Evolutionary conservation across 2,113 vertebrate genomes (phyloP).

Genomic region (Brachyistius frenatus): DNA sequence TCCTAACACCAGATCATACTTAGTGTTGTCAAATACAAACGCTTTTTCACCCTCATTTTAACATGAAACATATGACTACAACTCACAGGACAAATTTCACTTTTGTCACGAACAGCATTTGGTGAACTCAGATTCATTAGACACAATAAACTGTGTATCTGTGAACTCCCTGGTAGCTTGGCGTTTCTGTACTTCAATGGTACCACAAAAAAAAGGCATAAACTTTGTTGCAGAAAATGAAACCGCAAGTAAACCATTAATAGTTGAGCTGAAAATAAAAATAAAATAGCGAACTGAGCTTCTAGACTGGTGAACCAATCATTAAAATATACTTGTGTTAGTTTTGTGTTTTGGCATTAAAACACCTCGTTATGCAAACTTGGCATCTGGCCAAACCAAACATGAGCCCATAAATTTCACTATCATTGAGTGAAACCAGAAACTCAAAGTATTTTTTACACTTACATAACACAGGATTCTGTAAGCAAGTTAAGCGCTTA

Average conservation of each 20-base stretch:
- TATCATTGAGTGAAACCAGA: not conserved
- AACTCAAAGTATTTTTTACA: not conserved
- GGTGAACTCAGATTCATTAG: not conserved
- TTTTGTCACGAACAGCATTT: not conserved
- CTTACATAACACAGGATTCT: not conserved
- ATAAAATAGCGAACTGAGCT: not conserved
- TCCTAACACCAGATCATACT: not conserved
- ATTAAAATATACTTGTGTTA: constrained; percentile 4
- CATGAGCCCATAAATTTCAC: no score
- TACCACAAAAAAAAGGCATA: constrained; percentile 14
- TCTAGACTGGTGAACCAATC: not conserved
- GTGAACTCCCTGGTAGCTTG: constrained; percentile 52
- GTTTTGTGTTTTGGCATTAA: not conserved
- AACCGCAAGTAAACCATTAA: constrained; percentile 22
- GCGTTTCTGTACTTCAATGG: not conserved
- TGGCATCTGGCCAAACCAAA: not conserved
- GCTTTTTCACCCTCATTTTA: not conserved
- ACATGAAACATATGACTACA: not conserved
- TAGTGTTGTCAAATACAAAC: constrained; percentile 1
- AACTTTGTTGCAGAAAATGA: constrained; percentile 57
- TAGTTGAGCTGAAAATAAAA: not conserved
- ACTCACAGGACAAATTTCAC: not conserved
- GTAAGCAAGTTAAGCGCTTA: not conserved
- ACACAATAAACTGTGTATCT: not conserved
- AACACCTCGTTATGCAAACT: not conserved